Evolutionary conservation across 2,113 vertebrate species (phyloP), one percentile per base, ranked within the genome.

Genomic region (Ellobius talpinus): DNA sequence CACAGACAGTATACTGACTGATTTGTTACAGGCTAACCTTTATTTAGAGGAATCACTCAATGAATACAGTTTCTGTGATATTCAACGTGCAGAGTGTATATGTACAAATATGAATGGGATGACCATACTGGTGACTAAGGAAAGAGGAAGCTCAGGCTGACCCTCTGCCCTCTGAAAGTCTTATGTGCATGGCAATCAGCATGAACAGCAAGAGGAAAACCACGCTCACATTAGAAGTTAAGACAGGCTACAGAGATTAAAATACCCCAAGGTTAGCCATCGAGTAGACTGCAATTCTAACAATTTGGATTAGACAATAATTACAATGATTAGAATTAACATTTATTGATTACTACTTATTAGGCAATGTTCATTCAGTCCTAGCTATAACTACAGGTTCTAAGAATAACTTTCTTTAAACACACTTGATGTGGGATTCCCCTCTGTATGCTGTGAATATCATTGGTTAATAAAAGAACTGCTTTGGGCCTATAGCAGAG

Each of bases 121-220:
- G 66, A 79, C 23, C 72, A 90, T 33, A 52, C 2, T 73, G 11
- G 12, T 91, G 47, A 66, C 81, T 63, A 77, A 47, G 23, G 89
- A 87, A 91, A 72, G 31, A 96, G 52, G 55, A 81, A 79, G 88
- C 63, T 95, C 24, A 87, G 77, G 45, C 72, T 76, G 73, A 81
- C 55, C 11, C 66, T 45, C 16, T 55, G 42, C 50, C 73, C 87
- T 55, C 33, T 42, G 77, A 61, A 70, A 89, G 78, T 29, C 52
- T 66, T 85, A 29, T 61, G 10, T 17, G 65, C 23, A 7, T 50
- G n/a, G 23, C 63, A 58, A 90, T 58, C 11, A 82, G 29, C 10
- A 94, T 21, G 89, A 58, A 58, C 24, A 90, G 21, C 14, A 82
- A 45, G 89, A n/a, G 33, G 76, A n/a, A 52, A 63, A 92, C 78